Base-by-base conservation (phyloP, 1,140 invertebrate species). In the Neelides sp. region DNA sequence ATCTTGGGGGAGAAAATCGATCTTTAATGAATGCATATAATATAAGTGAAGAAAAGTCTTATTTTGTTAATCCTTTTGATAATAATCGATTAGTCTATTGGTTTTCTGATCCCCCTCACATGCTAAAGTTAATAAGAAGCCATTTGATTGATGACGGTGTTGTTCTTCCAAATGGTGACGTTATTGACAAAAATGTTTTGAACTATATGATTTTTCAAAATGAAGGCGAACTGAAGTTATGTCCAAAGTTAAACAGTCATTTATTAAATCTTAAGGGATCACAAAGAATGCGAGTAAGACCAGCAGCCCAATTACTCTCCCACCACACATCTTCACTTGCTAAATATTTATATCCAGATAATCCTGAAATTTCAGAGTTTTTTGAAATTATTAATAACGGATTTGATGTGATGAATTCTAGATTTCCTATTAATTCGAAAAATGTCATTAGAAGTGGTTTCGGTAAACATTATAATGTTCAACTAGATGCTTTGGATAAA, bases 1-100 rank as follows among this genome's bases (percentile, higher is more conserved):
- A 57, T 42, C 17, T 56, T 17, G 43, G 52, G 12, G 32, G 41
- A 7, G 47, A 50, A 23, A 58, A 58, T 22, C 22, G n/a, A 5
- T 2, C 13, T 17, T 10, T 52, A 2, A 43, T 40, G 35, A 52
- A 41, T 20, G 15, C 27, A 22, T 23, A 52, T 3, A 19, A 46
- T 2, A 35, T 58, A 12, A 10, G 13, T n/a, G 8, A 27, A 15
- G 15, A 8, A 17, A 39, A 8, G 5, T 5, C 7, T 39, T 39
- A 39, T 19, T 39, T 39, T 39, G 12, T 3, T 15, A 52, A 52
- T 42, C 51, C 51, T n/a, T 2, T 26, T 5, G 49, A 44, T 30
- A 12, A 13, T n/a, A 30, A 28, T 10, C 39, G 48, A 19, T 12
- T 22, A 19, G 41, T 53, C 22, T 53, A 36, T 28, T 22, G 39